Evolutionary conservation across 2,113 vertebrate species (phyloP).

Genomic region (Odontophorus gujanensis): DNA sequence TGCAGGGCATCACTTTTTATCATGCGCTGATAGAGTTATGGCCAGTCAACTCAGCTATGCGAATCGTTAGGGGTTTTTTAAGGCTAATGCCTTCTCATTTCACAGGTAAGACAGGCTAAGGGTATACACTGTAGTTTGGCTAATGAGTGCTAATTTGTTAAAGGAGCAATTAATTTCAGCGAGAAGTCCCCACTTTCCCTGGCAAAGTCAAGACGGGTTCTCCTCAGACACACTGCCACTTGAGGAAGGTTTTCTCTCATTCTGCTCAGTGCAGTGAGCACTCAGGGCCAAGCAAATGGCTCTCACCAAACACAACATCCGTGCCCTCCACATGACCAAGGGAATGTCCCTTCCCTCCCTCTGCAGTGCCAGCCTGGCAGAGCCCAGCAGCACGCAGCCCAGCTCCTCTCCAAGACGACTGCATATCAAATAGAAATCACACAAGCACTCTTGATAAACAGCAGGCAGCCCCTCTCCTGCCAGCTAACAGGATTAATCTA

Average conservation of each 20-base stretch:
- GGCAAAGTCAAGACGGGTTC: background rate
- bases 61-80: background rate
- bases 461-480: constrained; percentile 46
- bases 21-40: background rate
- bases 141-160: background rate
- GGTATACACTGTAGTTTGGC: background rate
- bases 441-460: constrained; percentile 68
- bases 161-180: constrained; percentile 28
- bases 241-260: background rate
- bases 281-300: rapidly evolving
- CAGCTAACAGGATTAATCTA: constrained; percentile 73
- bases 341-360: background rate
- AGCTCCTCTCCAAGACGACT: constrained; percentile 9
- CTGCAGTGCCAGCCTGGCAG: background rate
- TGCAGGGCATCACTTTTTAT: background rate
- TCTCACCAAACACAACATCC: rapidly evolving
- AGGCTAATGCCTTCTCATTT: background rate
- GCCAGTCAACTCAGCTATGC: background rate
- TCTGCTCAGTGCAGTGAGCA: rapidly evolving
- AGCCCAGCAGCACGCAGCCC: background rate
- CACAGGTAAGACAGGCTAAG: background rate
- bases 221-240: background rate
- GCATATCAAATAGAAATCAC: constrained; percentile 47
- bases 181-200: background rate
- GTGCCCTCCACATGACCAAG: background rate